Evolutionary conservation across 2,797 vertebrate genomes (phyloP), one percentile per base, ranked within the genome.

Genomic region (Acipenser transmontanus): DNA sequence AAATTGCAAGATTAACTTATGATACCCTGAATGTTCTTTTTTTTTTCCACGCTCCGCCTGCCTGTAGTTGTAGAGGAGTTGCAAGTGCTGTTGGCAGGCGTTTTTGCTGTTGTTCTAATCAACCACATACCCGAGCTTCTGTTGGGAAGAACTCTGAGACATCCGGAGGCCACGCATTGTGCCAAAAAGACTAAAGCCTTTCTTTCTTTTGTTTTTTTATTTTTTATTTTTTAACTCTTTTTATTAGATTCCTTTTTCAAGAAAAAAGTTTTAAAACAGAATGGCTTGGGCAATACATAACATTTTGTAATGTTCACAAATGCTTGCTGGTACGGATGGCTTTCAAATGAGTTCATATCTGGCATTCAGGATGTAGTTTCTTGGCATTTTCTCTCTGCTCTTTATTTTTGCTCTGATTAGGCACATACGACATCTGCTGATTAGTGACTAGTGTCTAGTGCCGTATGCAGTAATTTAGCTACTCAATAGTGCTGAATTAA

Each of bases 261-360:
- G 70, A 63, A 74, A 56, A 49, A 72, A 20, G 59, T 81, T 81
- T 75, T 73, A 70, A 75, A 77, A 63, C 65, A 78, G 50, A 71
- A 74, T 68, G 70, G 68, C 34, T 34, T 34, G 34, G 34, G 34
- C 34, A 34, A 70, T 77, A 70, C 68, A 66, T 80, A 76, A 2
- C 75, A 80, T 52, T 73, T 76, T 75, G 68, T 79, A 78, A 78
- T 82, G 74, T 71, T 78, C 73, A 80, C 64, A 82, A 78, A 76
- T 80, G 75, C 78, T 68, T 66, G 63, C 56, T 80, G 77, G 73
- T 75, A 69, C 69, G 79, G 80, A 80, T 82, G 70, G 59, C 73
- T 82, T 73, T 76, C 70, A 75, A 71, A 77, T 83, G 80, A 82
- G 73, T 74, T 83, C 79, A 82, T 72, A 71, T 65, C 69, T 79